These are phyloP conservation scores for Balaeniceps rex DNA, from an alignment of 2,113 vertebrate species.

Conservation along the genomic window DNA sequence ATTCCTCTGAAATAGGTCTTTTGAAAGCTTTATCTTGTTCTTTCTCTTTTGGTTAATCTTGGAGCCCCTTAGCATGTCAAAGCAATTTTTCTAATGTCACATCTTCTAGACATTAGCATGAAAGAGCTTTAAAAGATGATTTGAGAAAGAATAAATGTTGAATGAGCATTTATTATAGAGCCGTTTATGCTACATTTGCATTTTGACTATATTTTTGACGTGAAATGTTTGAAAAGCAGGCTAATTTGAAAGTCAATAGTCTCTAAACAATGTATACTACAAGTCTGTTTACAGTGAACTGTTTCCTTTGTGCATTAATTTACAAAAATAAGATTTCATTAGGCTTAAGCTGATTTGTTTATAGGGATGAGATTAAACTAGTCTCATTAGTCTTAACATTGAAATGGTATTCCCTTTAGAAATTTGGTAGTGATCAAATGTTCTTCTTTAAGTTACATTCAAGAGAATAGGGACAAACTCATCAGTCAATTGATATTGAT, in stretches of 20 bases:
- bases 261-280: constrained; percentile 65
- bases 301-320: constrained; percentile 64
- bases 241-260: constrained; percentile 76
- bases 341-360: constrained; percentile 61
- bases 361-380: constrained; percentile 48
- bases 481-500: not conserved
- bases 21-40: constrained; percentile 98
- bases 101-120: constrained; percentile 98
- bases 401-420: constrained; percentile 29
- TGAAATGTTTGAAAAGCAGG: constrained; percentile 64
- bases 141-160: constrained; percentile 88
- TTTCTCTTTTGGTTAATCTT: constrained; percentile 97
- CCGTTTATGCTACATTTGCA: constrained; percentile 79
- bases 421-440: constrained; percentile 35
- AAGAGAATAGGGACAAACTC: not conserved
- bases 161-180: constrained; percentile 82
- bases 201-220: constrained; percentile 74
- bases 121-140: constrained; percentile 93
- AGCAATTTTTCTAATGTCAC: constrained; percentile 99
- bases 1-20: constrained; percentile 99
- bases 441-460: not conserved
- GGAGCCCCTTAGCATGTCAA: constrained; percentile 95
- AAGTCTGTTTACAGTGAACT: constrained; percentile 67
- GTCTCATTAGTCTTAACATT: constrained; percentile 5
- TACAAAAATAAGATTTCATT: constrained; percentile 66